Conservation (phyloP, 1,140 invertebrate genomes). For the Drosophila sulfurigaster region DNA sequence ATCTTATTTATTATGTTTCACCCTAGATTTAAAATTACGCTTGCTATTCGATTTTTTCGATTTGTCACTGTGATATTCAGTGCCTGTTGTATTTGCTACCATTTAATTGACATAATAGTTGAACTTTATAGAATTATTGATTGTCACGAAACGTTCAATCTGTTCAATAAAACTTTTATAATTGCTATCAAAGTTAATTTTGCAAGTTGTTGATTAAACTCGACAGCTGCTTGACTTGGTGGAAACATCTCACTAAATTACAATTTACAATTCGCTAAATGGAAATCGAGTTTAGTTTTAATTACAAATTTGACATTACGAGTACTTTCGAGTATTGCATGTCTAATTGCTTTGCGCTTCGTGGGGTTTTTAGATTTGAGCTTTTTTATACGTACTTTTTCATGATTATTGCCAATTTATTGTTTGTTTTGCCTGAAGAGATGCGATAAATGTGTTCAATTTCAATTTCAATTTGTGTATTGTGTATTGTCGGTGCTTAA, state of each 20-base stretch:
- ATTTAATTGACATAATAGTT: neutral
- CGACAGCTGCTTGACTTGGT: neutral
- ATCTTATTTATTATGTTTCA: no score
- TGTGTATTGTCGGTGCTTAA: conserved; percentile 24
- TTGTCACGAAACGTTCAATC: neutral
- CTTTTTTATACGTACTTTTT: conserved; percentile 34
- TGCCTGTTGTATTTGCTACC: no score
- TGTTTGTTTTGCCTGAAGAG: conserved; percentile 49
- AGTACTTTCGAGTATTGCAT: conserved; percentile 77
- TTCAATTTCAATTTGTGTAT: conserved; percentile 1
- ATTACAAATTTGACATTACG: conserved; percentile 74
- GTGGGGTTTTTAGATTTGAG: conserved; percentile 37
- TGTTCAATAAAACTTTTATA: neutral
- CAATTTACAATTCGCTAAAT: conserved; percentile 27
- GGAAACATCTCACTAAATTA: conserved; percentile 32
- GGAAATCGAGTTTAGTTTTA: conserved; percentile 55
- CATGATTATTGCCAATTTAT: conserved; percentile 64
- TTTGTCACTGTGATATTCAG: no score
- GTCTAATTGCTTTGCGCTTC: conserved; percentile 78
- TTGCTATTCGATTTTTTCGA: no score
- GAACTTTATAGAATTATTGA: neutral
- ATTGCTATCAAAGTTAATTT: conserved; percentile 1
- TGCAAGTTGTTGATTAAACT: neutral
- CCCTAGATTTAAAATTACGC: no score
- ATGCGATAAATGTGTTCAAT: conserved; percentile 40